A percentile compares a stretch with the other conserved stretches of the same genome.
phyloP scores from a whole-genome alignment of 2,797 vertebrate species.

The Benthosema pterotum region DNA sequence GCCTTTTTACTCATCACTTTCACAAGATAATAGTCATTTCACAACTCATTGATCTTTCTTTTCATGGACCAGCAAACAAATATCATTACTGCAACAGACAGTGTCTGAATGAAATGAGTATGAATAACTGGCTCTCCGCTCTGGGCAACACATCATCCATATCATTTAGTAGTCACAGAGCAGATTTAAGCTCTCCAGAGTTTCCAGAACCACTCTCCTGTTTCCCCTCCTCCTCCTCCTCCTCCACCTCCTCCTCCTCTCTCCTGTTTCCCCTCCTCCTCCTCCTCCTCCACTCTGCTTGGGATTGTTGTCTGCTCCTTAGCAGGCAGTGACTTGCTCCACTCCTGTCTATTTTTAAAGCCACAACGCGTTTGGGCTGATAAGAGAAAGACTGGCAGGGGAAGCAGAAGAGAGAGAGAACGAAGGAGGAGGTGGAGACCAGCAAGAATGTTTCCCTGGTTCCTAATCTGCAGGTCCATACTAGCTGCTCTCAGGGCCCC shows the following conservation, averaged over 20 bases:
- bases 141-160: slow-evolving; percentile 19
- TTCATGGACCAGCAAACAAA: slow-evolving; percentile 37
- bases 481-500: slow-evolving; percentile 51
- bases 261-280: slow-evolving; percentile 45
- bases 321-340: slow-evolving; percentile 71
- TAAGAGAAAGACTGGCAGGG: slow-evolving; percentile 72
- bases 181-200: slow-evolving; percentile 23
- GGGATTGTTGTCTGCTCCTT: slow-evolving; percentile 56
- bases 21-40: slow-evolving; percentile 42
- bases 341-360: slow-evolving; percentile 80
- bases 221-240: slow-evolving; percentile 33
- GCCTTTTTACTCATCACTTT: slow-evolving; percentile 34
- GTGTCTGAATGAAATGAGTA: slow-evolving; percentile 11
- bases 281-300: slow-evolving; percentile 20
- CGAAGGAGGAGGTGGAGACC: slow-evolving; percentile 46
- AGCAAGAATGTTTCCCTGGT: slow-evolving; percentile 76
- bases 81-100: slow-evolving; percentile 2
- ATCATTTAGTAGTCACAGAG: slow-evolving; percentile 26
- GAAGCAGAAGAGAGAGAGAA: slow-evolving; percentile 53
- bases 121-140: slow-evolving; percentile 3
- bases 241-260: slow-evolving; percentile 20
- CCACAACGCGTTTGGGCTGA: slow-evolving; percentile 59
- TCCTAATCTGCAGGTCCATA: slow-evolving; percentile 73
- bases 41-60: slow-evolving; percentile 41
- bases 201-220: slow-evolving; percentile 47